Evolutionary conservation across 2,888 invertebrate species (phyloP).

Genomic region (Tubiluchus corallicola): DNA sequence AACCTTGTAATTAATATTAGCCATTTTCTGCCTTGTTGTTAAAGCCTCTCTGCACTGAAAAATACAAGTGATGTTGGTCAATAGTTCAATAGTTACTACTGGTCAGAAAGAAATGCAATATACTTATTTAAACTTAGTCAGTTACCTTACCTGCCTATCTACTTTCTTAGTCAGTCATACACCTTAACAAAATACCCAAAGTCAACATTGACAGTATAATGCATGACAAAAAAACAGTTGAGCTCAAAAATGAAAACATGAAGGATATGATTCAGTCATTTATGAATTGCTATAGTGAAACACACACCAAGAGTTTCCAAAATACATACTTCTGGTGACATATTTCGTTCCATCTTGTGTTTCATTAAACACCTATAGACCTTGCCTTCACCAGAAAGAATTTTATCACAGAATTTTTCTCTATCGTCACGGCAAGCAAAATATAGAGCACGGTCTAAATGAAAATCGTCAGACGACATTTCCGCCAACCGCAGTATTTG

Average conservation of each 20-base stretch:
- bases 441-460: conserved; percentile 69
- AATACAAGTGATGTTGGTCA: conserved; percentile 8
- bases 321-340: conserved; percentile 33
- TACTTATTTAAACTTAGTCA: too few relatives aligned
- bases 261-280: too few relatives aligned
- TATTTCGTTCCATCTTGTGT: conserved; percentile 51
- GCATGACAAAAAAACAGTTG: too few relatives aligned
- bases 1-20: conserved; percentile 72
- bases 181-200: too few relatives aligned
- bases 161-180: too few relatives aligned
- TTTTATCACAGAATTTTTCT: conserved; percentile 46
- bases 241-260: too few relatives aligned
- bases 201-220: too few relatives aligned
- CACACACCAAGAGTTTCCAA: too few relatives aligned
- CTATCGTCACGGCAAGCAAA: conserved; percentile 72
- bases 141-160: too few relatives aligned
- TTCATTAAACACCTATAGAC: conserved; percentile 75
- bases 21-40: conserved; percentile 60
- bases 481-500: conserved; percentile 67
- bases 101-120: too few relatives aligned
- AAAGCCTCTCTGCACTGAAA: conserved; percentile 58
- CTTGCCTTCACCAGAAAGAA: conserved; percentile 53
- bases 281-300: too few relatives aligned
- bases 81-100: too few relatives aligned
- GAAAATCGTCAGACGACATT: conserved; percentile 69